phyloP scores from a whole-genome alignment of 2,113 vertebrate genomes.

The Pipra filicauda region DNA sequence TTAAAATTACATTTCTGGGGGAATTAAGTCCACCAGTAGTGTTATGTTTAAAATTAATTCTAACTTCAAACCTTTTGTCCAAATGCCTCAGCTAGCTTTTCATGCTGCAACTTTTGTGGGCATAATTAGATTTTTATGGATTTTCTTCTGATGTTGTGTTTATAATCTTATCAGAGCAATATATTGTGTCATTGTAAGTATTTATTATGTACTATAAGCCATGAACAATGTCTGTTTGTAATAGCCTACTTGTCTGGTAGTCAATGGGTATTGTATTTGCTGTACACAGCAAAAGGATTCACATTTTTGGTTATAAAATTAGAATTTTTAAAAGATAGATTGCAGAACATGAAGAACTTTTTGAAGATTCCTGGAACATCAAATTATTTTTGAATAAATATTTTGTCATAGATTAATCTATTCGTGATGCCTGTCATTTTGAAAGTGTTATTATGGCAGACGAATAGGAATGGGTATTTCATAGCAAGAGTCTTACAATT shows the following conservation, averaged over 20 bases:
- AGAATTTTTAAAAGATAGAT: conserved; percentile 25
- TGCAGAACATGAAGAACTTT: conserved; percentile 11
- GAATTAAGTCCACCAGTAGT: conserved; percentile 18
- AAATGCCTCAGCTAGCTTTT: conserved; percentile 35
- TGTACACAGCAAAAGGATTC: background rate
- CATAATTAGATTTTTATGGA: conserved; percentile 61
- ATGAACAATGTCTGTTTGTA: conserved; percentile 11
- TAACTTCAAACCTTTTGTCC: conserved; percentile 50
- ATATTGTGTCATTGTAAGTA: conserved; percentile 45
- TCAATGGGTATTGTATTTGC: background rate
- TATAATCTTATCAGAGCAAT: conserved; percentile 62
- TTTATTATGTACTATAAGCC: conserved; percentile 34
- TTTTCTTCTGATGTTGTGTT: conserved; percentile 65
- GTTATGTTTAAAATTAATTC: conserved; percentile 65
- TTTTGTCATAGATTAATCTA: conserved; percentile 18
- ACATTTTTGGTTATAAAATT: conserved; percentile 32
- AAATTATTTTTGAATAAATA: conserved; percentile 22
- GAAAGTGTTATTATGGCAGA: background rate
- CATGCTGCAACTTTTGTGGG: conserved; percentile 35
- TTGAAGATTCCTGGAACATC: background rate
- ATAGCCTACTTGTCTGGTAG: conserved; percentile 4
- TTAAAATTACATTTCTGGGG: conserved; percentile 61
- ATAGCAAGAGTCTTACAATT: background rate
- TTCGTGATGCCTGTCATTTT: background rate
- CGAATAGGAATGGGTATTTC: background rate